Conservation (phyloP, 2,888 invertebrate genomes). For the Oligia fasciuncula region DNA sequence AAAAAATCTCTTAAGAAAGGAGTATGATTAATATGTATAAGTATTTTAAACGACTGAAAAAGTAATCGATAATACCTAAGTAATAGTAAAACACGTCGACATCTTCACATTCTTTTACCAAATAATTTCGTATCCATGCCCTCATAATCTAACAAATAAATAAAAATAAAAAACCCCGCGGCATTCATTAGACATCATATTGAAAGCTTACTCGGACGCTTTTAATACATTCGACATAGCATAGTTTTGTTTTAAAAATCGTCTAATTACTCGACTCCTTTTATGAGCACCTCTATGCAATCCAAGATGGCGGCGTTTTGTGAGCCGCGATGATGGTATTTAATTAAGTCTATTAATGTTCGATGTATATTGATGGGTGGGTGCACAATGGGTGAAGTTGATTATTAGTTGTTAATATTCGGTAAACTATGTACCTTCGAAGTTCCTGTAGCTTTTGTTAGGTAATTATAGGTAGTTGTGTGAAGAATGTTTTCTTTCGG, state of each 20-base stretch:
- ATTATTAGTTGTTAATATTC: conserved; percentile 52
- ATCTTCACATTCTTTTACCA: not conserved
- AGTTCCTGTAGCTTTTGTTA: conserved; percentile 10
- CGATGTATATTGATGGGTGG: conserved; percentile 47
- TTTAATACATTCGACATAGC: conserved; percentile 76
- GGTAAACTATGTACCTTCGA: conserved; percentile 29
- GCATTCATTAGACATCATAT: conserved; percentile 86
- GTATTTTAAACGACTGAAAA: not conserved
- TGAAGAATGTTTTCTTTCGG: not conserved
- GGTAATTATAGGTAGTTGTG: conserved; percentile 9
- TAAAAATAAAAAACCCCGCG: conserved; percentile 71
- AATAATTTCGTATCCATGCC: conserved; percentile 61
- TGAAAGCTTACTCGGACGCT: conserved; percentile 83
- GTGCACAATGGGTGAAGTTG: conserved; percentile 46
- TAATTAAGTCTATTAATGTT: conserved; percentile 68
- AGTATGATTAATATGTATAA: not conserved
- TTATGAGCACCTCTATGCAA: conserved; percentile 65
- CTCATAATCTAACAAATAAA: conserved; percentile 48
- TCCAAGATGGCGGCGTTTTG: conserved; percentile 56
- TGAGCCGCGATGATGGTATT: conserved; percentile 47
- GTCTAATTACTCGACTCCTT: conserved; percentile 76
- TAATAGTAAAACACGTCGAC: not conserved
- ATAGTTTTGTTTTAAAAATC: conserved; percentile 79
- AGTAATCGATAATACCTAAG: too few relatives aligned
- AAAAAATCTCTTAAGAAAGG: not conserved